phyloP scores from a whole-genome alignment of 2,797 vertebrate species.

The Ctenopoma kingsleyae region DNA sequence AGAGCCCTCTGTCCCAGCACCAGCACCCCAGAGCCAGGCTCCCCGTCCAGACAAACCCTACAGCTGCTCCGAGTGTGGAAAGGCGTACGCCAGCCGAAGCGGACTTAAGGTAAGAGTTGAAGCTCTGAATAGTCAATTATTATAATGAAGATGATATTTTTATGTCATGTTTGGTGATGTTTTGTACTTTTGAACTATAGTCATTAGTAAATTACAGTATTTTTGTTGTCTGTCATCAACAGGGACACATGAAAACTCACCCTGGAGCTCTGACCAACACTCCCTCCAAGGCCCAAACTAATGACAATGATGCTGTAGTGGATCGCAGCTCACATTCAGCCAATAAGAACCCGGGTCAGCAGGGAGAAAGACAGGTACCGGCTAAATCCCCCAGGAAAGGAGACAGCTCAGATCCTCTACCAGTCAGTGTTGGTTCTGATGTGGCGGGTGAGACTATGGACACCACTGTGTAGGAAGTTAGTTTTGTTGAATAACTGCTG shows the following conservation, averaged over 20 bases:
- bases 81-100: conserved; percentile 88
- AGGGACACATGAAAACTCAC: conserved; percentile 89
- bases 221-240: conserved; percentile 49
- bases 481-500: conserved; percentile 48
- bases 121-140: not conserved
- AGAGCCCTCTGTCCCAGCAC: conserved; percentile 44
- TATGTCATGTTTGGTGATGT: not conserved
- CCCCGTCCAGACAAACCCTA: conserved; percentile 86
- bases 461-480: conserved; percentile 63
- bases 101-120: conserved; percentile 84
- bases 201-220: not conserved
- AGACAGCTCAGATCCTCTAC: conserved; percentile 56
- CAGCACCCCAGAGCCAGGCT: conserved; percentile 55
- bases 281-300: conserved; percentile 75
- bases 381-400: conserved; percentile 71
- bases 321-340: conserved; percentile 53
- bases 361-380: conserved; percentile 67
- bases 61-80: conserved; percentile 87
- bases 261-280: conserved; percentile 75
- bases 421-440: conserved; percentile 48
- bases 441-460: conserved; percentile 62
- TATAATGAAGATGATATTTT: not conserved
- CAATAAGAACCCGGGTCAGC: conserved; percentile 60
- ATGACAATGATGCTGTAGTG: conserved; percentile 67
- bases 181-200: not conserved